Base-by-base conservation (phyloP, 2,888 invertebrate species). In the Lepidonotus clava region DNA sequence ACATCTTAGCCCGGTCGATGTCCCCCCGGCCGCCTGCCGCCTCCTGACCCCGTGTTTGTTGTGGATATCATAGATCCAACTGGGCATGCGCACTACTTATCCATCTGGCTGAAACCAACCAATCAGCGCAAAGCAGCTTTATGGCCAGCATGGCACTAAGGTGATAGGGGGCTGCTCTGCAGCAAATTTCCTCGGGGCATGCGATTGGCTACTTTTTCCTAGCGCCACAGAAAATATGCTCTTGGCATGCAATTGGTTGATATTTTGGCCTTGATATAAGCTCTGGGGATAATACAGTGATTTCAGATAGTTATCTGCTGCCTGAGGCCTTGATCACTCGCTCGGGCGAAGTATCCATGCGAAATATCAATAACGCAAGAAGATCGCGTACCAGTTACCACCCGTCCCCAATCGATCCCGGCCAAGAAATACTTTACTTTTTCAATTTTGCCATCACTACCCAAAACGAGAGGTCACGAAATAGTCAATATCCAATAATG, bases 91-190 rank as follows among this genome's bases (percentile, higher is more conserved):
- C 76, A 38, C 76, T 40, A 38, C 38, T 21, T 76, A 76, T 76
- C 76, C 76, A 38, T 76, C 76, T 40, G 24, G 40, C 76, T 36
- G 40, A 76, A 76, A 34, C 76, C 38, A 36, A 76, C 76, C 76
- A 76, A 76, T 76, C 38, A 40, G 76, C 38, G 76, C 38, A 34
- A 76, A 76, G 76, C 76, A 76, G 76, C 38, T 76, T 76, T 76
- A 76, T 14, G 38, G 36, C 24, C 76, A 18, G 38, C 76, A 38
- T 76, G 76, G 76, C 38, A 76, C 24, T 18, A 38, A 76, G 76
- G 76, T 40, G 76, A 76, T 76, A 76, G 76, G 11, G 36, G 21
- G 18, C 76, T 40, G 21, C 76, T 28, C 76, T 38, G 76, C 36
- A 40, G 76, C 76, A 76, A 76, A 76, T 76, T 36, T 38, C 38